Base-by-base conservation (phyloP, 2,113 vertebrate species). In the Danionella cerebrum region DNA sequence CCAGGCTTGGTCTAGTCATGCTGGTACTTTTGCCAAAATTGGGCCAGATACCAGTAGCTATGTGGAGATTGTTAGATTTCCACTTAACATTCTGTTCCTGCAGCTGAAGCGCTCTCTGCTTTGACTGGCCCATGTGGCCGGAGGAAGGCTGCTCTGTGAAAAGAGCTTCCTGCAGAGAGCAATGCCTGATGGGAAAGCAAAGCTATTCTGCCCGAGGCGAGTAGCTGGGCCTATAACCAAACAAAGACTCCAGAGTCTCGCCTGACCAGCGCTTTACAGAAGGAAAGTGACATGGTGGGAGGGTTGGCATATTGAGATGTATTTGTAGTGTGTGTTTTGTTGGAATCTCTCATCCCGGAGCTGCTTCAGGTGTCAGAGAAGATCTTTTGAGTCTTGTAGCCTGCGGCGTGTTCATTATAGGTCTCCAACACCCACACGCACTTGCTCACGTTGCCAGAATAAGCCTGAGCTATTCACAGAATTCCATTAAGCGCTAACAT, bases 161-260 rank as follows among this genome's bases (percentile, higher is more conserved):
- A 74, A 75, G 67, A 36, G 35, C 6, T 36, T 50, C 47, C 73
- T 76, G 74, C 76, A 62, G 58, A 59, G 79, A 66, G 63, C 6
- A 75, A 71, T 0, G 70, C 73, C 76, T 84, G 79, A 67, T 82
- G 79, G 81, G 80, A 81, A 79, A 82, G 84, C 72, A 79, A 80
- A 79, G 78, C 84, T 76, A 72, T 71, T n/a, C n/a, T 77, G 85
- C 85, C 82, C 0, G 54, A 72, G 84, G 86, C 84, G 25, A 19
- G 73, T 76, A 81, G 78, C 69, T 75, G 68, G 76, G 72, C 64
- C 65, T 64, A 25, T 39, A 65, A 70, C 36, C 18, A 10, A 42
- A 42, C 66, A 65, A 63, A 44, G 36, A 59, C 24, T 79, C 77
- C 65, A 65, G 82, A 72, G 69, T 69, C 77, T 74, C 65, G 62